Conservation (phyloP, 2,113 vertebrate genomes). For the Hydrochoerus hydrochaeris region DNA sequence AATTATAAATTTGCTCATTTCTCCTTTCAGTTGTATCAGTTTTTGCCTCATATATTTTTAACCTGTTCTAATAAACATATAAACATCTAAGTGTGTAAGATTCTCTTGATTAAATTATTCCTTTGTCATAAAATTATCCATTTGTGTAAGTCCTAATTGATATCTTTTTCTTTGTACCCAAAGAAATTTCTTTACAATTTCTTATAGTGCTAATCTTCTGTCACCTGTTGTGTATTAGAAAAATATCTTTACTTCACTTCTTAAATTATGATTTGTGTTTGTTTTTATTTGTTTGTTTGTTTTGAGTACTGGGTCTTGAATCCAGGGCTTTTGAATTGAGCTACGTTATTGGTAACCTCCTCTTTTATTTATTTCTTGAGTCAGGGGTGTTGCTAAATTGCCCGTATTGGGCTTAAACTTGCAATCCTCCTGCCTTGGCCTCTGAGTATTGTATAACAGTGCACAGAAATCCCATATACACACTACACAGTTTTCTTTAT, state of each 20-base stretch:
- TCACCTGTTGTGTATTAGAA: neutral
- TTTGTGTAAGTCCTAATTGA: neutral
- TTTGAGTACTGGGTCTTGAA: neutral
- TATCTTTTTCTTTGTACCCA: neutral
- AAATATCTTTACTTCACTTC: neutral
- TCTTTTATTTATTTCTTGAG: neutral
- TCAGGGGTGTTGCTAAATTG: neutral
- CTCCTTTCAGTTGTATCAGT: neutral
- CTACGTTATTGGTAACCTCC: neutral
- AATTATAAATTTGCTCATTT: neutral
- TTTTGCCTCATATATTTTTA: constrained; percentile 4
- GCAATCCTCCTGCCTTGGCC: neutral
- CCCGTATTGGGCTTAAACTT: neutral
- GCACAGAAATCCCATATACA: neutral
- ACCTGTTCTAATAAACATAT: neutral
- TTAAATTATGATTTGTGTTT: neutral
- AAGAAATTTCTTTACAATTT: neutral
- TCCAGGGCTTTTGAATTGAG: neutral
- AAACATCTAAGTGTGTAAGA: neutral
- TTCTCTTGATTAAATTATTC: neutral
- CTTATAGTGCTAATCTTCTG: neutral
- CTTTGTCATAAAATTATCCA: neutral
- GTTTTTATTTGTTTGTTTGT: neutral
- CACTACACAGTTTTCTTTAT: neutral
- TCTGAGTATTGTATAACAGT: neutral